phyloP scores from a whole-genome alignment of 2,797 vertebrate species.

The Eulemur albifrons region DNA sequence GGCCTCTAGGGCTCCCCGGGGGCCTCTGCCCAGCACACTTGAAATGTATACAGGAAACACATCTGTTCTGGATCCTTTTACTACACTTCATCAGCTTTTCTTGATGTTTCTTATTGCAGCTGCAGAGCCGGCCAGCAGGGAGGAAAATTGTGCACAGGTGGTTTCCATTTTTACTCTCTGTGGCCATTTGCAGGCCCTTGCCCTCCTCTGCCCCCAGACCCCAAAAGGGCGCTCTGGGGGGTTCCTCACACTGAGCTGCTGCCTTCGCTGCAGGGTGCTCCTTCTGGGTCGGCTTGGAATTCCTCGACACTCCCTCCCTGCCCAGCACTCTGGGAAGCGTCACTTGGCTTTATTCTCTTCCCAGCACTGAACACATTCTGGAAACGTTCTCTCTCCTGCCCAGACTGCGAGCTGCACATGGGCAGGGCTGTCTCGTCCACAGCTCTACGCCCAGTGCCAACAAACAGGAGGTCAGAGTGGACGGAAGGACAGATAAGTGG shows the following conservation, averaged over 20 bases:
- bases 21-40: no score
- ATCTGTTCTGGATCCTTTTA: no score
- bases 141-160: rapidly evolving
- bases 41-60: background rate
- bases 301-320: background rate
- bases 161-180: background rate
- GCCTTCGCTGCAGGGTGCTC: background rate
- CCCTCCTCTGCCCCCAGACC: background rate
- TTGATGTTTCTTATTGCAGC: rapidly evolving
- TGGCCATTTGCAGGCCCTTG: rapidly evolving
- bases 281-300: background rate
- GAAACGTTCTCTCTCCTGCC: background rate
- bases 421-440: background rate
- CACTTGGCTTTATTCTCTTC: background rate
- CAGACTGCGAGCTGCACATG: rapidly evolving
- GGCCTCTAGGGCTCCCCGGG: background rate
- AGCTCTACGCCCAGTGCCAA: background rate
- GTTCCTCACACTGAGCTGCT: background rate
- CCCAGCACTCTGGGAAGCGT: background rate
- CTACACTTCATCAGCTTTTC: background rate
- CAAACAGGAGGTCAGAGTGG: background rate
- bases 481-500: rapidly evolving
- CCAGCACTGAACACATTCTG: background rate
- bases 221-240: rapidly evolving
- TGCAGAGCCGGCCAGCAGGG: rapidly evolving